Percentiles rank a stretch among this genome's conserved stretches.
phyloP scores from a whole-genome alignment of 2,888 invertebrate species.

The Eueremaeus valkanovi region DNA sequence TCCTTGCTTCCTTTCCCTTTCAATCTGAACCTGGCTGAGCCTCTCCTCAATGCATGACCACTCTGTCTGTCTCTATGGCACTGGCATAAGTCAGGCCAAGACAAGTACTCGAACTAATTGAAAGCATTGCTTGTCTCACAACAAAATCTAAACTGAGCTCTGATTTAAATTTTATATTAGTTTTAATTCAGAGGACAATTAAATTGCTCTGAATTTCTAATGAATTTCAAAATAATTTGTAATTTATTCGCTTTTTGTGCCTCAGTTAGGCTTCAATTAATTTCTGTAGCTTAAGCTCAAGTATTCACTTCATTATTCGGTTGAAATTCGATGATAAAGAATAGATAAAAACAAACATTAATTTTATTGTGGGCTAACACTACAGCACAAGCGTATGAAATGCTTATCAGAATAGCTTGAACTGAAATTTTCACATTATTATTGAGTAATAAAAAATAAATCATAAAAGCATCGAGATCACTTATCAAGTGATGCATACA shows the following conservation, averaged over 20 bases:
- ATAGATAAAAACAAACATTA: slow-evolving; percentile 8
- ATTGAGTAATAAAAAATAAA: not conserved
- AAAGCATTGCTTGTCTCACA: not conserved
- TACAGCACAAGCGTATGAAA: not conserved
- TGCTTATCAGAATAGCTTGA: no score
- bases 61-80: not conserved
- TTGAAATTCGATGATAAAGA: not conserved
- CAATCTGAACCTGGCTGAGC: no score
- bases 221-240: not conserved
- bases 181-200: not conserved
- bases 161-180: not conserved
- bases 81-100: not conserved
- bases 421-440: not conserved
- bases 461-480: not conserved
- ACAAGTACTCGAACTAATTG: slow-evolving; percentile 11
- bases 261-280: not conserved
- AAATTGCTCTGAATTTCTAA: not conserved
- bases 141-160: not conserved
- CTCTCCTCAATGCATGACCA: slow-evolving; percentile 19
- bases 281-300: not conserved
- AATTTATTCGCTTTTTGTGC: not conserved
- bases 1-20: not conserved
- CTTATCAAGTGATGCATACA: not conserved
- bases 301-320: not conserved
- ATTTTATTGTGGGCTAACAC: not conserved